These are phyloP conservation scores for Junco hyemalis DNA, from an alignment of 2,113 vertebrate species.

Conservation along the genomic window DNA sequence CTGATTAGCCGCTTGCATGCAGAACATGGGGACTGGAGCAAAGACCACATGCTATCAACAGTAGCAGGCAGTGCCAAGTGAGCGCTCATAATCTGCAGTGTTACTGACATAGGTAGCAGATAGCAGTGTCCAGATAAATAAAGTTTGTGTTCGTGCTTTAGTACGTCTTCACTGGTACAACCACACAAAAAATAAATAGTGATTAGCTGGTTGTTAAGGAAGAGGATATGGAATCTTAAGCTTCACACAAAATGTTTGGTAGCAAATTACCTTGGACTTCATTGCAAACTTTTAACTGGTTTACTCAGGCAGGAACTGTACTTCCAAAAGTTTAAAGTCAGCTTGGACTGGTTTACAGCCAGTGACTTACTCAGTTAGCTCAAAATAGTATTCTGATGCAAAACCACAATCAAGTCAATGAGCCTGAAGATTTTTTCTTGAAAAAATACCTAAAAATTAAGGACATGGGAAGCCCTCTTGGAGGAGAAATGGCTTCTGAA, in stretches of 20 bases:
- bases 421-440: neutral
- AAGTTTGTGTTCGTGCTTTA: neutral
- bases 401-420: neutral
- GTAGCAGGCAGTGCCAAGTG: neutral
- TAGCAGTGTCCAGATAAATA: neutral
- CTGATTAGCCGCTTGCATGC: conserved; percentile 26
- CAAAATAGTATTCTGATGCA: neutral
- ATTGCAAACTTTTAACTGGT: neutral
- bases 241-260: neutral
- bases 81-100: neutral
- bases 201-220: neutral
- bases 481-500: neutral
- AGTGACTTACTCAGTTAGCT: neutral
- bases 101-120: neutral
- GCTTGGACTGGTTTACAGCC: neutral
- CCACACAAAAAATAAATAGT: neutral
- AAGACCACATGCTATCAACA: neutral
- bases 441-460: neutral
- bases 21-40: neutral
- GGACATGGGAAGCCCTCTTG: neutral
- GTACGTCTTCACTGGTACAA: neutral
- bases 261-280: neutral
- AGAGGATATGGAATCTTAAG: neutral
- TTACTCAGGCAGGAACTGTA: neutral
- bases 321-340: neutral